Percentiles rank a stretch among this genome's conserved stretches.
Evolutionary conservation across 2,888 invertebrate genomes (phyloP).

Genomic region (Eilema depressum): DNA sequence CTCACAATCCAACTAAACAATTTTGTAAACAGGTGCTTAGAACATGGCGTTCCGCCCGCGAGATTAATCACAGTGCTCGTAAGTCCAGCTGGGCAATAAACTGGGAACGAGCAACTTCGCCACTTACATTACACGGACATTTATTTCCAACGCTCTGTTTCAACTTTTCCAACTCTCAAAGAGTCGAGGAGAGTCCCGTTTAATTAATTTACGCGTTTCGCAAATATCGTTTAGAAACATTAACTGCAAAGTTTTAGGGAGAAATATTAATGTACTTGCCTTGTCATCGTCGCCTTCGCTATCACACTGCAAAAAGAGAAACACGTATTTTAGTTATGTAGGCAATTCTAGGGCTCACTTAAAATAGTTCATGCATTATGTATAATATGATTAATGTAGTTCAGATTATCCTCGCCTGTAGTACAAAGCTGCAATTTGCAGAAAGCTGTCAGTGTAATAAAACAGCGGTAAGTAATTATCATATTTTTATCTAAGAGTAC

Average conservation of each 20-base stretch:
- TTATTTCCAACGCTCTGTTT: slow-evolving; percentile 81
- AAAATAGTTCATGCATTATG: slow-evolving; percentile 31
- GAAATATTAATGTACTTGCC: slow-evolving; percentile 87
- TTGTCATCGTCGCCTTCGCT: slow-evolving; percentile 97
- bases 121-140: slow-evolving; percentile 84
- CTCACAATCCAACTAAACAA: slow-evolving; percentile 56
- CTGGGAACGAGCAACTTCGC: slow-evolving; percentile 81
- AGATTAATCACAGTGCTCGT: slow-evolving; percentile 77
- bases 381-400: slow-evolving; percentile 23
- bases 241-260: slow-evolving; percentile 50
- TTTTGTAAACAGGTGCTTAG: slow-evolving; percentile 61
- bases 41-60: slow-evolving; percentile 55
- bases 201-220: slow-evolving; percentile 79
- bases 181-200: slow-evolving; percentile 65
- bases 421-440: slow-evolving; percentile 32
- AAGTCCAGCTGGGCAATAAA: slow-evolving; percentile 75
- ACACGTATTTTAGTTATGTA: slow-evolving; percentile 55
- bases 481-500: slow-evolving; percentile 20
- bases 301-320: slow-evolving; percentile 94
- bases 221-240: slow-evolving; percentile 65
- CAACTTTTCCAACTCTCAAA: slow-evolving; percentile 77
- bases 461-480: slow-evolving; percentile 15
- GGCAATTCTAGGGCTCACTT: slow-evolving; percentile 5
- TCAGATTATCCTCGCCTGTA: slow-evolving; percentile 24
- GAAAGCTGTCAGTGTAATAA: slow-evolving; percentile 35